Evolutionary conservation across 2,888 invertebrate species (phyloP), one percentile per base, ranked within the genome.

Genomic region (Sicus ferrugineus): DNA sequence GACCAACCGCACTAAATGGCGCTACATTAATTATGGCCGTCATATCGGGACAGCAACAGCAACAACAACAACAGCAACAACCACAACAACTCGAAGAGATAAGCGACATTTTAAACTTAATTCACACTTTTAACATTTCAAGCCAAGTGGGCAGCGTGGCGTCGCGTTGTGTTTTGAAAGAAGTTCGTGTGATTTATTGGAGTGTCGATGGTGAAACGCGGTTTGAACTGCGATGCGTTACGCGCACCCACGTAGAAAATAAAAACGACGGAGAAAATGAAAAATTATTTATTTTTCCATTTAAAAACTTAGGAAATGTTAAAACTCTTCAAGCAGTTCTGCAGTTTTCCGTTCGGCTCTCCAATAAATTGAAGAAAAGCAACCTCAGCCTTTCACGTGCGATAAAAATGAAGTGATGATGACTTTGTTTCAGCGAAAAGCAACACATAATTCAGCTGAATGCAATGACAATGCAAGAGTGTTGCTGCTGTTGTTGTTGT

Each of bases 121-220:
- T 65, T 65, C 65, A 65, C 65, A 65, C 65, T 65, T 52, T 65
- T 65, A 65, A 65, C 65, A 54, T 65, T 65, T 65, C 31, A 54
- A 65, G 54, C 34, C 21, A 52, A 54, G 65, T 65, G 54, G 65
- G 9, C 34, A 54, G 16, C 50, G 34, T 21, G 52, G 34, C n/a
- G n/a, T n/a, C n/a, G n/a, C n/a, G n/a, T n/a, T n/a, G n/a, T n/a
- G n/a, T n/a, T n/a, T n/a, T n/a, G n/a, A n/a, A 31, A 46, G 28
- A 46, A 63, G 34, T 34, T 19, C 54, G 65, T 26, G 65, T 65
- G 65, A 65, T 65, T 65, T 65, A 52, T 54, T 34, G 54, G 16
- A 19, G 28, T 50, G 19, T n/a, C 23, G 14, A 48, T 14, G 46
- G 30, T 63, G 48, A 48, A 48, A 26, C 7, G 23, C 19, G 19